Evolutionary conservation across 2,888 invertebrate genomes (phyloP).

Genomic region (Apoda limacodes): DNA sequence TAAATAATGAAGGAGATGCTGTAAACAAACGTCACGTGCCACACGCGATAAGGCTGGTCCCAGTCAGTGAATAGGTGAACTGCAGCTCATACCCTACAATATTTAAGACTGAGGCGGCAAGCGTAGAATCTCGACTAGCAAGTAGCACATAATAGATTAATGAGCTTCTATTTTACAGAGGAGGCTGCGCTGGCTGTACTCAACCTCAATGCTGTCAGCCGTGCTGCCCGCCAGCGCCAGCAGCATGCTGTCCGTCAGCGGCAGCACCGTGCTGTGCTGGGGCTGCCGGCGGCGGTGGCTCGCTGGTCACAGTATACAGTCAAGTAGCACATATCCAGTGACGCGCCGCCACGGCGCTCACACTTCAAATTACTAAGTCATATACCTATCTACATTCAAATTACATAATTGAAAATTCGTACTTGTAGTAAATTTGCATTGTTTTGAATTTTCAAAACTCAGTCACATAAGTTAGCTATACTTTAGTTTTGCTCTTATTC

Average conservation of each 20-base stretch:
- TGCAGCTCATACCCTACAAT: no score
- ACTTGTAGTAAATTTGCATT: no score
- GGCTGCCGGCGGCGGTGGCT: conserved; percentile 32
- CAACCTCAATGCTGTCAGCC: conserved; percentile 25
- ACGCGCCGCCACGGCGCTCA: conserved; percentile 25
- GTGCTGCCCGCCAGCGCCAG: conserved; percentile 25
- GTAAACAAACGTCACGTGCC: no score
- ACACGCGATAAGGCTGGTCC: no score
- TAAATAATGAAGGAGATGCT: no score
- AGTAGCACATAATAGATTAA: background rate
- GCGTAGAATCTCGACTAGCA: background rate
- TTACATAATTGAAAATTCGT: no score
- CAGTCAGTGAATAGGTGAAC: background rate
- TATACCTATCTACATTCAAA: no score
- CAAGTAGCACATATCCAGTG: conserved; percentile 67
- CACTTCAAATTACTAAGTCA: conserved; percentile 11
- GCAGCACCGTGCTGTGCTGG: conserved; percentile 27
- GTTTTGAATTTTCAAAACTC: no score
- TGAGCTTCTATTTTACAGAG: conserved; percentile 24
- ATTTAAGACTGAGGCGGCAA: background rate
- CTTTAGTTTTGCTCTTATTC: no score
- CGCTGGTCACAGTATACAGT: conserved; percentile 66
- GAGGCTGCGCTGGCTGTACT: conserved; percentile 29
- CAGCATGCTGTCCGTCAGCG: conserved; percentile 12
- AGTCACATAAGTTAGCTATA: no score